Base-by-base conservation (phyloP, 2,888 invertebrate genomes). In the Scrobipalpa atriplicella region DNA sequence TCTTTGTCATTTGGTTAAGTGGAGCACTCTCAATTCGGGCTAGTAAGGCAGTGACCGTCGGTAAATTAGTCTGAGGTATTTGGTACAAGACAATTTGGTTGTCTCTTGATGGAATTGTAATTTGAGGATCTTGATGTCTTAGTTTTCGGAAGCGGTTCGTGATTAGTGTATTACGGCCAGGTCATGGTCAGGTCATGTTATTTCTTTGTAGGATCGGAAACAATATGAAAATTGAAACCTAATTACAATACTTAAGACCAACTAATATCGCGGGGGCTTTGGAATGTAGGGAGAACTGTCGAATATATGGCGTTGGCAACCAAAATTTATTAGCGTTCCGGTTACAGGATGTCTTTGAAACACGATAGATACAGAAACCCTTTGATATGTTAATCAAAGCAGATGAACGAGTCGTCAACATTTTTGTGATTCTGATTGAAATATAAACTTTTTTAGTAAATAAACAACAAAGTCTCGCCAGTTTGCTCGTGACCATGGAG, bases 11-110 rank as follows among this genome's bases (percentile, higher is more conserved):
- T 71, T 72, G 71, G 70, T 74, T 71, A 43, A 47, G 13, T 43
- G 47, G 62, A 19, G 9, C 76, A 76, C 76, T 81, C 82, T 81
- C 75, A 72, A 74, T 78, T 76, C 76, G 73, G 77, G 73, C 68
- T 47, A 47, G 29, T 68, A 62, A 62, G 73, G 67, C 62, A n/a
- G n/a, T 69, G 65, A 62, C 62, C 51, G 62, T 21, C 54, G 1
- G 21, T 13, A n/a, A 62, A 62, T 62, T 62, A 62, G 47, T 16
- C n/a, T 58, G 47, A 62, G 62, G 29, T 11, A 62, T 47, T 62
- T 62, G 47, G 62, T 47, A 47, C 62, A 47, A 62, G 58, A 58
- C 38, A 29, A 38, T 58, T 58, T 38, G 36, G n/a, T 58, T 38
- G 11, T 29, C 36, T 0, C 36, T 36, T 38, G 58, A 58, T 58